A percentile compares a stretch with the other conserved stretches of the same genome.
Conservation (phyloP, 2,888 invertebrate genomes). For the Fragum whitleyi region DNA sequence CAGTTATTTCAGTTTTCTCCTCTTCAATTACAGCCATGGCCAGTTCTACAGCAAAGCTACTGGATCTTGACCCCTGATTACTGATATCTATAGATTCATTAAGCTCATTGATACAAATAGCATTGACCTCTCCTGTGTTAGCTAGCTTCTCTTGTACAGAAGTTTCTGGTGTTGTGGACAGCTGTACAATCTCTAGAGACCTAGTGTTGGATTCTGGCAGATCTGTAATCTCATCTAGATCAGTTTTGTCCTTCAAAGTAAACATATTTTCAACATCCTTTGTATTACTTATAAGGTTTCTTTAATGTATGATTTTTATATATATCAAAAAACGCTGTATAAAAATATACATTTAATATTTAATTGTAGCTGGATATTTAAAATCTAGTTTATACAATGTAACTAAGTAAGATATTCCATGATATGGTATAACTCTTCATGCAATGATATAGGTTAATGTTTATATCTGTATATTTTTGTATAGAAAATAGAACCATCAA, state of each 20-base stretch:
- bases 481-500: neutral
- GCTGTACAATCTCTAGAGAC: slow-evolving; percentile 31
- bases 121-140: slow-evolving; percentile 57
- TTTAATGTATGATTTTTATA: too few relatives aligned
- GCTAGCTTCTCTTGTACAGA: slow-evolving; percentile 52
- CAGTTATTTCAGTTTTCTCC: slow-evolving; percentile 45
- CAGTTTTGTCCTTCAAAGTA: slow-evolving; percentile 25
- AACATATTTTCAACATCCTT: too few relatives aligned
- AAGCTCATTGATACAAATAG: slow-evolving; percentile 54
- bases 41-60: slow-evolving; percentile 50
- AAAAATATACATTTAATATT: too few relatives aligned
- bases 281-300: too few relatives aligned
- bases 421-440: neutral
- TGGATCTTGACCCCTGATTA: slow-evolving; percentile 55
- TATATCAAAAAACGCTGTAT: too few relatives aligned
- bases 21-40: slow-evolving; percentile 51
- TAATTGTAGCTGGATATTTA: too few relatives aligned
- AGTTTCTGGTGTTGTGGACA: slow-evolving; percentile 45
- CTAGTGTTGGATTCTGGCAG: slow-evolving; percentile 29
- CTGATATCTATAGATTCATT: slow-evolving; percentile 56
- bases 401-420: too few relatives aligned
- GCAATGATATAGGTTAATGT: neutral
- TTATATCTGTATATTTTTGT: neutral
- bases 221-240: slow-evolving; percentile 17
- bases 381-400: too few relatives aligned